A percentile compares a stretch with the other conserved stretches of the same genome.
Conservation (phyloP, 1,140 invertebrate species). For the Piezodorus guildinii region DNA sequence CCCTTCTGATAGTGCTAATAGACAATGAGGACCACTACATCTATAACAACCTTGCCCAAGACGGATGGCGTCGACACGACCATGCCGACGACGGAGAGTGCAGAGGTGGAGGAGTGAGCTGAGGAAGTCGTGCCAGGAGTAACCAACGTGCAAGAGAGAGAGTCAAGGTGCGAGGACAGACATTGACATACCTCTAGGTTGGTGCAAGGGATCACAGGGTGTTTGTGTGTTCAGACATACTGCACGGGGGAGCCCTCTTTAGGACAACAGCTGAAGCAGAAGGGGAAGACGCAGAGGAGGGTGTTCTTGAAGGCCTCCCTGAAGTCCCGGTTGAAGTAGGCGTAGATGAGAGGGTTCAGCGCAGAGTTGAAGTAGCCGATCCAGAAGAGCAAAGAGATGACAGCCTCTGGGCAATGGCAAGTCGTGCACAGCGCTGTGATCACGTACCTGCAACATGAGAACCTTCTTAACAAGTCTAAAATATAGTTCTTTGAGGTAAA, state of each 20-base stretch:
- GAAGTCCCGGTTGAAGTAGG: conserved; percentile 97
- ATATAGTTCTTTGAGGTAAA: too few species aligned
- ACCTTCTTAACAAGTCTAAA: too few species aligned
- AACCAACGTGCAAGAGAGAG: too few species aligned
- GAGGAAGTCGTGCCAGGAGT: neutral
- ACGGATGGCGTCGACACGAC: neutral
- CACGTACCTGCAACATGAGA: conserved; percentile 56
- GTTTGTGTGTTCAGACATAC: conserved; percentile 25
- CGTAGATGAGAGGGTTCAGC: conserved; percentile 91
- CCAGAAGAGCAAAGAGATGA: conserved; percentile 72
- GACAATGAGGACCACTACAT: neutral
- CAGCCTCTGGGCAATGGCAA: conserved; percentile 69
- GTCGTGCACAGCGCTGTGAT: conserved; percentile 69
- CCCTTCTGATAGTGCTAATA: neutral
- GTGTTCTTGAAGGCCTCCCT: conserved; percentile 92
- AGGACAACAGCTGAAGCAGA: conserved; percentile 46
- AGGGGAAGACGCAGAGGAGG: conserved; percentile 68
- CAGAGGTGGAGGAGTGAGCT: neutral
- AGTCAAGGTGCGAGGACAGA: conserved; percentile 2
- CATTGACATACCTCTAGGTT: conserved; percentile 17
- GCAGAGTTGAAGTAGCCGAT: conserved; percentile 92
- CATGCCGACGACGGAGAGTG: neutral
- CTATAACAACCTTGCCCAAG: neutral
- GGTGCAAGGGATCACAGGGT: conserved; percentile 14
- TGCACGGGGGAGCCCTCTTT: conserved; percentile 25